These are phyloP conservation scores for Pseudomyrmex flavicornis DNA, from an alignment of 1,140 invertebrate species.

Conservation along the genomic window DNA sequence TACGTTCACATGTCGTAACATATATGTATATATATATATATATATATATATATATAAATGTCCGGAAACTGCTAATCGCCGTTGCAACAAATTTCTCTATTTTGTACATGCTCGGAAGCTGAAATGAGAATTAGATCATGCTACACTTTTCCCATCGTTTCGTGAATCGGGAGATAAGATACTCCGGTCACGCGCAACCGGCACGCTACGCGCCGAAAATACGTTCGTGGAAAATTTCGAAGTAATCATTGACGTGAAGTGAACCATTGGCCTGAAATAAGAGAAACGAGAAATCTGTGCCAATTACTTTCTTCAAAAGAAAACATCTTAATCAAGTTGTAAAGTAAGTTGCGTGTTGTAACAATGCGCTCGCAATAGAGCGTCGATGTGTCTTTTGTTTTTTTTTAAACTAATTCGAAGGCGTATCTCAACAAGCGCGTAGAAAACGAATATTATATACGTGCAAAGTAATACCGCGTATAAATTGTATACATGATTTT, in stretches of 20 bases:
- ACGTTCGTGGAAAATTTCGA: constrained; percentile 39
- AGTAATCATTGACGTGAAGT: constrained; percentile 12
- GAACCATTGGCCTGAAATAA: constrained; percentile 30
- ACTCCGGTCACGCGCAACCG: constrained; percentile 58
- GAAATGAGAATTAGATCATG: constrained; percentile 55
- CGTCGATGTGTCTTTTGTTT: background rate
- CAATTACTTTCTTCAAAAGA: constrained; percentile 6
- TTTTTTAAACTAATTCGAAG: too few species aligned
- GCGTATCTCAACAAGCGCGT: too few species aligned
- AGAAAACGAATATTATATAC: too few species aligned
- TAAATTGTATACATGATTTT: too few species aligned
- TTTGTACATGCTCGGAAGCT: constrained; percentile 35
- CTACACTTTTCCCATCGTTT: constrained; percentile 45
- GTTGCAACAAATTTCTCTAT: background rate
- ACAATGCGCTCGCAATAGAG: background rate
- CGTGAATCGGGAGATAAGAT: constrained; percentile 41
- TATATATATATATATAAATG: background rate
- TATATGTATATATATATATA: background rate
- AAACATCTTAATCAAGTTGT: constrained; percentile 14
- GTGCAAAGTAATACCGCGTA: too few species aligned
- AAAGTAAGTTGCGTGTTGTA: background rate
- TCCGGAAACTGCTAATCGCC: constrained; percentile 29
- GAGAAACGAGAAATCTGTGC: constrained; percentile 22
- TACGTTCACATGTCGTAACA: background rate
- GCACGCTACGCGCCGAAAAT: constrained; percentile 33